Evolutionary conservation across 2,113 vertebrate species (phyloP), one percentile per base, ranked within the genome.

Genomic region (Danio rerio): DNA sequence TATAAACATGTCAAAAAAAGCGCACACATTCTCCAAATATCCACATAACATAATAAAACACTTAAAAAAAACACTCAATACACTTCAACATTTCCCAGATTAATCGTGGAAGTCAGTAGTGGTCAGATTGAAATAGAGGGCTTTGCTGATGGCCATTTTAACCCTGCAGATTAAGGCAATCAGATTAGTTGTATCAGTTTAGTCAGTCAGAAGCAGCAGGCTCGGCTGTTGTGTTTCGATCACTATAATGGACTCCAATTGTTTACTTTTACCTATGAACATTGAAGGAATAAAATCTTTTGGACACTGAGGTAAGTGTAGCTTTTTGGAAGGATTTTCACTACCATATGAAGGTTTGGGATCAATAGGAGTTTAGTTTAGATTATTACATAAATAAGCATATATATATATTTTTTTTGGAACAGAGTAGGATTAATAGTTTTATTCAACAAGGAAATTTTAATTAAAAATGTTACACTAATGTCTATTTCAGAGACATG

Each of bases 161-260:
- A 81, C 92, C 93, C 86, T 86, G 88, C 88, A 95, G 97, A 98
- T 99, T 98, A 98, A 90, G 92, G 89, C 94, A 97, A 99, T 96
- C 96, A 95, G 91, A 95, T 98, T 98, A 98, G 75, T 88, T 90
- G 74, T 82, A 91, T 90, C 86, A 95, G 93, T 91, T 87, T 91
- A 89, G 84, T 86, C 21, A 77, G 73, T 63, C 76, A 85, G 63
- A 13, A 13, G 84, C 77, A 84, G 82, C 70, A 75, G 71, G 75
- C 79, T 87, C 69, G 9, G 13, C 21, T 77, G 55, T 77, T 77
- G 77, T 20, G 76, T 79, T 66, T 66, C 76, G 16, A 9, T 2
- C 16, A 18, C n/a, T 45, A 7, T 63, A 45, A 74, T 81, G 80
- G 58, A 55, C 49, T 74, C 58, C 10, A n/a, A 18, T 55, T 7